Percentiles rank a stretch among this genome's conserved stretches.
Evolutionary conservation across 37 sponge, comb jelly and placozoan genomes (phyloP).

Genomic region (Ephydatia muelleri): DNA sequence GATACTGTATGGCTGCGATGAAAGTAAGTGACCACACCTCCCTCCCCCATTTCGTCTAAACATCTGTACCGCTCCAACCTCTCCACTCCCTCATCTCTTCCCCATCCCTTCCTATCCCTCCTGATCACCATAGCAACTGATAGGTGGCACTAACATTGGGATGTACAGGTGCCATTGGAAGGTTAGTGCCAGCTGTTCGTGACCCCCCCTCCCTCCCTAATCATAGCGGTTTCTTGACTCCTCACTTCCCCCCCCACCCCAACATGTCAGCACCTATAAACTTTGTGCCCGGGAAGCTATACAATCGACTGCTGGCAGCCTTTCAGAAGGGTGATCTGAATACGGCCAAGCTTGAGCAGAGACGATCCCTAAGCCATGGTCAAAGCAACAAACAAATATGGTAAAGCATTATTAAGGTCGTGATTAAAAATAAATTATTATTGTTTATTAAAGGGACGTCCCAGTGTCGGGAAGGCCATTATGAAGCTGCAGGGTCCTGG

Average conservation of each 20-base stretch:
- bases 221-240: too few species aligned
- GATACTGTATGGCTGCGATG: conserved; percentile 70
- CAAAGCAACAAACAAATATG: conserved; percentile 47
- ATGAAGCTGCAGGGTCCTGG: conserved; percentile 61
- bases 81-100: too few species aligned
- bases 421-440: too few species aligned
- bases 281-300: conserved; percentile 67
- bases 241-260: too few species aligned
- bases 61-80: too few species aligned
- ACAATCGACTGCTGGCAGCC: conserved; percentile 68
- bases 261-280: too few species aligned
- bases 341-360: conserved; percentile 71
- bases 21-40: conserved; percentile 68
- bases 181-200: conserved; percentile 21
- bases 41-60: too few species aligned
- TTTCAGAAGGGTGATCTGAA: conserved; percentile 60
- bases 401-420: too few species aligned
- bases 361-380: conserved; percentile 60
- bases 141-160: conserved; percentile 70
- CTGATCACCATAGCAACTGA: conserved; percentile 51
- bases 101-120: background rate
- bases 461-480: conserved; percentile 42
- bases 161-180: conserved; percentile 54
- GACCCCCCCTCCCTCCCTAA: background rate
- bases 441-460: too few species aligned